Base-by-base conservation (phyloP, 1,140 invertebrate species). In the Drosophila repleta region DNA sequence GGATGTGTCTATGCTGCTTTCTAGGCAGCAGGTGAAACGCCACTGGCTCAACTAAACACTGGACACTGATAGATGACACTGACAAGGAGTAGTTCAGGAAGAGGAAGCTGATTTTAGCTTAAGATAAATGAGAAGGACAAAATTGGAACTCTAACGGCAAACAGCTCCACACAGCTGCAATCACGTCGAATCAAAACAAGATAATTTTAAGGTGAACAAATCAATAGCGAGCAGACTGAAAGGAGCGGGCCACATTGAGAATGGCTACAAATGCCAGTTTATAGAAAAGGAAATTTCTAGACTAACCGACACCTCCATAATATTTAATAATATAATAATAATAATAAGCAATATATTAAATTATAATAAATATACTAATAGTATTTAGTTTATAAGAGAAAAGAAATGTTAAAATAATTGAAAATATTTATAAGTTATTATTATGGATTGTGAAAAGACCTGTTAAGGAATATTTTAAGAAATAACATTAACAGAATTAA, bases 51-150 rank as follows among this genome's bases (percentile, higher is more conserved):
- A 48, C 45, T 51, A 37, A 71, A 67, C 55, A 57, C 64, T 55
- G 69, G 69, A 72, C 69, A 72, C 69, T 72, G 69, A 72, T 72
- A 72, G 69, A 72, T 72, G 69, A 60, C 63, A 67, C 15, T 67
- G 63, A 60, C 69, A 72, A 48, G 63, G 48, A 67, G 63, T 60
- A 58, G 45, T 51, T 29, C 17, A 52, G 20, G 35, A 52, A 63
- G 60, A 52, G 39, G 63, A 17, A 51, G 32, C 55, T 58, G 43
- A 66, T 48, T 51, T 24, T 43, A 39, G 52, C n/a, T 10, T 21
- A 18, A 37, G 32, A 41, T 51, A 37, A 45, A 26, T 26, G 5
- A 62, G 11, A 53, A n/a, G 24, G 37, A 11, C 18, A 0, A 21
- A 63, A 53, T 52, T 41, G 21, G 35, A 8, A 39, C 26, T 20